Evolutionary conservation across 2,797 vertebrate genomes (phyloP).

Genomic region (Neosilurus mollespiculum): DNA sequence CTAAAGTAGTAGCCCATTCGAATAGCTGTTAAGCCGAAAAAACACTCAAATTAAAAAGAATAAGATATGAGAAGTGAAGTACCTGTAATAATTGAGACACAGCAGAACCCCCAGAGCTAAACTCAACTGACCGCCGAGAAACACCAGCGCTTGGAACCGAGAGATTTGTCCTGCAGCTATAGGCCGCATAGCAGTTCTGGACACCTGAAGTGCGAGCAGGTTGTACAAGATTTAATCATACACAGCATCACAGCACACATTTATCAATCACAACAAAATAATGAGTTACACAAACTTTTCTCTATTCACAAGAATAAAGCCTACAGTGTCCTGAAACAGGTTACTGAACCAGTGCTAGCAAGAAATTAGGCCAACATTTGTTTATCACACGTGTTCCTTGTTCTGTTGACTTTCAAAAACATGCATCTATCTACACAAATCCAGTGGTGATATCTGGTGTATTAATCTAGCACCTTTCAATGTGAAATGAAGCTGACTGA

Average conservation of each 20-base stretch:
- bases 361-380: not conserved
- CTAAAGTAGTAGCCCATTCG: not conserved
- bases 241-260: not conserved
- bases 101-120: conserved; percentile 86
- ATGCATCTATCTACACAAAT: not conserved
- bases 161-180: conserved; percentile 89
- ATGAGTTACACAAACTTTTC: not conserved
- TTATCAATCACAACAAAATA: not conserved
- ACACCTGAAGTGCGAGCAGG: conserved; percentile 72
- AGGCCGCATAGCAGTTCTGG: conserved; percentile 85
- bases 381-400: not conserved
- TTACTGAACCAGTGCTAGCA: not conserved
- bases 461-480: not conserved
- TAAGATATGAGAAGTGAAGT: not conserved
- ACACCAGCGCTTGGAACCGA: conserved; percentile 81
- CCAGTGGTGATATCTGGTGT: not conserved
- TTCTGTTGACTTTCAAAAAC: not conserved
- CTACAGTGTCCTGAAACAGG: not conserved
- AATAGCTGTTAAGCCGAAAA: not conserved
- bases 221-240: not conserved
- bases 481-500: not conserved
- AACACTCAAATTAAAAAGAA: not conserved
- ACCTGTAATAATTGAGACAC: conserved; percentile 96
- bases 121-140: conserved; percentile 89
- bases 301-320: not conserved